phyloP scores from a whole-genome alignment of 92 coral and sea anemone genomes.

The Zoanthus gigantus region DNA sequence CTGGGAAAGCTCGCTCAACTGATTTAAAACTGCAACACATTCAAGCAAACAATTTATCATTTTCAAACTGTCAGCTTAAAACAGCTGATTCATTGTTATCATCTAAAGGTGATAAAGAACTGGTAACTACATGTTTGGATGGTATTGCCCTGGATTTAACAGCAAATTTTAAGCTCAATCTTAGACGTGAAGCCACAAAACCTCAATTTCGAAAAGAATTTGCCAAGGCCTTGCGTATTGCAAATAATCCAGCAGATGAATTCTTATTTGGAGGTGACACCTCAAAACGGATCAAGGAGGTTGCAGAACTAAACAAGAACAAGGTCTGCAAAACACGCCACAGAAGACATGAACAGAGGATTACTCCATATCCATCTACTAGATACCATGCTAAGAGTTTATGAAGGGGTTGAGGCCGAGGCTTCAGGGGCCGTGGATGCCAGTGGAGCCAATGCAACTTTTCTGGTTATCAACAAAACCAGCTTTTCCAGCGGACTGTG shows the following conservation, averaged over 20 bases:
- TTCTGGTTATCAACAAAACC: slow-evolving; percentile 30
- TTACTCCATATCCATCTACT: slow-evolving; percentile 20
- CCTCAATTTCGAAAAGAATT: slow-evolving; percentile 62
- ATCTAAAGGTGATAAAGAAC: slow-evolving; percentile 48
- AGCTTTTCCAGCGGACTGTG: slow-evolving; percentile 41
- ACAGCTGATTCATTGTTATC: slow-evolving; percentile 46
- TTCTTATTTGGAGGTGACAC: slow-evolving; percentile 65
- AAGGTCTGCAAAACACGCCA: slow-evolving; percentile 50
- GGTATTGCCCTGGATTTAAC: slow-evolving; percentile 62
- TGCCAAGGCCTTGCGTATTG: slow-evolving; percentile 67
- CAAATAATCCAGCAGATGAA: slow-evolving; percentile 64
- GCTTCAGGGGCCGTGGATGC: slow-evolving; percentile 10
- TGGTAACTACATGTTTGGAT: slow-evolving; percentile 58
- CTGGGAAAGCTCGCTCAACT: slow-evolving; percentile 27
- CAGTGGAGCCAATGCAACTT: slow-evolving; percentile 7
- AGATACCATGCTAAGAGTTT: slow-evolving; percentile 16
- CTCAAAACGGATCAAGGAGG: slow-evolving; percentile 62
- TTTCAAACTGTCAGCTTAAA: slow-evolving; percentile 57
- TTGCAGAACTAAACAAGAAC: slow-evolving; percentile 55
- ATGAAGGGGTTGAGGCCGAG: slow-evolving; percentile 36
- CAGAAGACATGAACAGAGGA: slow-evolving; percentile 41
- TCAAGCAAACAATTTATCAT: slow-evolving; percentile 38
- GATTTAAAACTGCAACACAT: slow-evolving; percentile 44
- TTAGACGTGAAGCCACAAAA: slow-evolving; percentile 55
- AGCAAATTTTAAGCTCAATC: slow-evolving; percentile 51